Percentiles rank a stretch among this genome's conserved stretches.
Evolutionary conservation across 2,888 invertebrate genomes (phyloP).

Genomic region (Malthinus flaveolus): DNA sequence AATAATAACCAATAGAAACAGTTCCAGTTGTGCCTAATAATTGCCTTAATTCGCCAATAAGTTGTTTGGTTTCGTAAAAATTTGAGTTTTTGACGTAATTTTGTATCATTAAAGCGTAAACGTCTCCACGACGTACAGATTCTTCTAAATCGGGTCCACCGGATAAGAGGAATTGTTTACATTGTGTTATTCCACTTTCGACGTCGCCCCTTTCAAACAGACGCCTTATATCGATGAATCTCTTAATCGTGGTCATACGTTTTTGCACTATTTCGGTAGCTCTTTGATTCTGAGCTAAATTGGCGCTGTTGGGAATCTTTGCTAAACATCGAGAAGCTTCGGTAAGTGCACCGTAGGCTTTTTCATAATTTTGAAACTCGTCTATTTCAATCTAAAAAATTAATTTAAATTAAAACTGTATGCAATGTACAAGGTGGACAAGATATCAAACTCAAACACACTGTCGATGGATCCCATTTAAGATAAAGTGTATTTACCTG

Average conservation of each 20-base stretch:
- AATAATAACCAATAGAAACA: conserved; percentile 50
- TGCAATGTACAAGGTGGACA: too few relatives aligned
- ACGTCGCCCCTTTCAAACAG: conserved; percentile 60
- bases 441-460: too few relatives aligned
- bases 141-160: conserved; percentile 49
- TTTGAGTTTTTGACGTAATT: conserved; percentile 47
- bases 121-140: conserved; percentile 52
- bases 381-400: conserved; percentile 75
- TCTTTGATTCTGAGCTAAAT: conserved; percentile 55
- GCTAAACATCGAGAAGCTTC: conserved; percentile 82
- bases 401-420: not conserved
- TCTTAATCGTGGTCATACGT: conserved; percentile 60
- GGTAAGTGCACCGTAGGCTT: conserved; percentile 87
- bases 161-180: conserved; percentile 48
- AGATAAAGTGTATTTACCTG: too few relatives aligned
- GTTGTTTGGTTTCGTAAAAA: conserved; percentile 49
- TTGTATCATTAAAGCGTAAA: conserved; percentile 54
- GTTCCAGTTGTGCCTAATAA: conserved; percentile 42
- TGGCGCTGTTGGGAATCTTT: conserved; percentile 56
- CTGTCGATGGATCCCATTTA: too few relatives aligned
- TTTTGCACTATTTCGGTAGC: conserved; percentile 62
- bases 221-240: conserved; percentile 61
- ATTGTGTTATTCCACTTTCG: conserved; percentile 50
- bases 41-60: conserved; percentile 49
- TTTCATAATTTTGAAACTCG: conserved; percentile 93